Evolutionary conservation across 92 coral and sea anemone species (phyloP).

Genomic region (Epizoanthus fatuus): DNA sequence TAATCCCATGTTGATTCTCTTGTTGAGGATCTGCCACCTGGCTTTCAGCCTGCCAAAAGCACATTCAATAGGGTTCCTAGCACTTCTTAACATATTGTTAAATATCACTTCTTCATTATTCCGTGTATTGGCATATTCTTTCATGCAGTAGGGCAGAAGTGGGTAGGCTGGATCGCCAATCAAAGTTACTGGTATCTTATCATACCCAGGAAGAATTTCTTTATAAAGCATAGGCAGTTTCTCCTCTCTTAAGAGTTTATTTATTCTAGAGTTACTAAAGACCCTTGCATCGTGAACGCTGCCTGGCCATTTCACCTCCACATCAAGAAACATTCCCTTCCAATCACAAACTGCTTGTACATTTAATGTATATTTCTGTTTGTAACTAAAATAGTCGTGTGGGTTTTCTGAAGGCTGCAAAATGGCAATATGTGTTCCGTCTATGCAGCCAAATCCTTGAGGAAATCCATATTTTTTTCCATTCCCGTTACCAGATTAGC

Average conservation of each 20-base stretch:
- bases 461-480: too few relatives aligned
- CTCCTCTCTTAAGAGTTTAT: conserved; percentile 35
- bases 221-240: conserved; percentile 54
- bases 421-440: too few relatives aligned
- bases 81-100: conserved; percentile 62
- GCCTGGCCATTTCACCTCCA: conserved; percentile 67
- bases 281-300: conserved; percentile 71
- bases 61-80: conserved; percentile 69
- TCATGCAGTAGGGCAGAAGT: conserved; percentile 72
- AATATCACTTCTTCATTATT: conserved; percentile 63
- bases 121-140: conserved; percentile 49
- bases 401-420: too few relatives aligned
- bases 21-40: conserved; percentile 50
- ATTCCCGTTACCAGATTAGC: too few relatives aligned
- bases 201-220: conserved; percentile 62
- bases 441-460: too few relatives aligned
- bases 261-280: conserved; percentile 48
- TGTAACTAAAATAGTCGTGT: background rate
- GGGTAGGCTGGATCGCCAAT: conserved; percentile 78
- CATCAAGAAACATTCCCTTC: background rate
- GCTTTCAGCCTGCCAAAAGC: conserved; percentile 57
- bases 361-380: too few relatives aligned
- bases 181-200: conserved; percentile 67
- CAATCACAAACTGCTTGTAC: too few relatives aligned
- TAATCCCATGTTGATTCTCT: conserved; percentile 42